Evolutionary conservation across 2,113 vertebrate genomes (phyloP), one percentile per base, ranked within the genome.

Genomic region (Rhodinocichla rosea): DNA sequence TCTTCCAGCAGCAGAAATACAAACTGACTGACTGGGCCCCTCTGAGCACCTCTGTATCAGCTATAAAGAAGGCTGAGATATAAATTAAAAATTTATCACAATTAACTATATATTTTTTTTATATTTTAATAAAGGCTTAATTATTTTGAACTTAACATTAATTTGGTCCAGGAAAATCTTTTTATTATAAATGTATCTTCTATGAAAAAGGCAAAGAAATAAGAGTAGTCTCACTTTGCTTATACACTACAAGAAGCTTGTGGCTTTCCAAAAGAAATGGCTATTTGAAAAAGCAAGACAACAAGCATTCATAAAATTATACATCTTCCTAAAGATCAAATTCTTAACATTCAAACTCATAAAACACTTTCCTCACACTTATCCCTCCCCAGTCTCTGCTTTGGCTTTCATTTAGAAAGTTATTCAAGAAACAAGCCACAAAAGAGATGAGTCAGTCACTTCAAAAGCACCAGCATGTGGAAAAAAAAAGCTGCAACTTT

Each of bases 1-100:
- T 74, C 40, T 53, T 68, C 11, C 15, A 91, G 42, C 12, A 76
- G 53, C 6, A 94, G 40, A 91, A 83, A 89, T 35, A 69, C 8
- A 55, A 68, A 55, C 4, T 14, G 26, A 50, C 10, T 0, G 0
- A 50, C 1, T 42, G 13, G 12, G 35, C 14, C 52, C 20, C 63
- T 86, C 32, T 49, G 15, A 93, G 32, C 1, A 7, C 19, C 44
- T 11, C n/a, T 24, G 9, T 37, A 65, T 37, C 15, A 69, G 45
- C 21, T 74, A 74, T 28, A n/a, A 40, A 44, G 32, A 67, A 89
- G 12, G 17, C 2, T 57, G 6, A 60, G 2, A 79, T 14, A 52
- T 0, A 45, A 2, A 24, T 80, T 17, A 35, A 7, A 87, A 45
- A 78, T n/a, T 50, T 59, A 71, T n/a, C 40, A 28, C 13, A 27